These are phyloP conservation scores for Chaetura pelagica DNA, from an alignment of 2,113 vertebrate species.

Conservation along the genomic window DNA sequence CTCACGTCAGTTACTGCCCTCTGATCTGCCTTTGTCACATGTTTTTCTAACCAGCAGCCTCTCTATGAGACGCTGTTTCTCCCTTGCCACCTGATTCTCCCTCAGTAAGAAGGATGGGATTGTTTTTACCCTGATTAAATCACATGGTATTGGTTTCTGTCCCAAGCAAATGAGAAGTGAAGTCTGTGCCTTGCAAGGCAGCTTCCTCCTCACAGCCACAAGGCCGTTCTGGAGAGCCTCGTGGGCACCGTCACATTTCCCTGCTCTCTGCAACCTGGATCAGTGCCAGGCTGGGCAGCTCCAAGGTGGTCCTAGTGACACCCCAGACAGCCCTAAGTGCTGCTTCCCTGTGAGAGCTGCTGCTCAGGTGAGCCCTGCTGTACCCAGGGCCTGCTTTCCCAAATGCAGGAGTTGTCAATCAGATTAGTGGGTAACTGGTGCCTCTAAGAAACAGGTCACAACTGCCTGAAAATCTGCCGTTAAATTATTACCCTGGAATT, in stretches of 20 bases:
- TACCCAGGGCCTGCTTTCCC: neutral
- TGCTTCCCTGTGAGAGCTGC: fast-evolving
- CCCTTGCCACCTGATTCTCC: neutral
- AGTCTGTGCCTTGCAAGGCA: neutral
- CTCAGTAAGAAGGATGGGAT: neutral
- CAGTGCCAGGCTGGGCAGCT: neutral
- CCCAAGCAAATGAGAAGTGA: neutral
- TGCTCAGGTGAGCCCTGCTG: fast-evolving
- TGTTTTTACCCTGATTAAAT: slow-evolving; percentile 14
- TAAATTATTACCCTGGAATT: neutral
- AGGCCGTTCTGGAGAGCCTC: neutral
- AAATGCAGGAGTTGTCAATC: fast-evolving
- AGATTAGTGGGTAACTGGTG: neutral
- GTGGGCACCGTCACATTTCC: fast-evolving
- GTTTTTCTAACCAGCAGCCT: neutral
- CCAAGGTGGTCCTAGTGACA: fast-evolving
- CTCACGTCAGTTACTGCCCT: slow-evolving; percentile 34
- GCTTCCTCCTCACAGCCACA: neutral
- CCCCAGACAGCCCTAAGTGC: neutral
- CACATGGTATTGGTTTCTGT: neutral
- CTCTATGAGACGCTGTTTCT: fast-evolving
- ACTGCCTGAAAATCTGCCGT: neutral
- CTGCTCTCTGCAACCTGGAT: neutral
- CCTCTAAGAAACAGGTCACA: neutral
- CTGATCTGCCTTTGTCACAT: slow-evolving; percentile 9